A percentile compares a stretch with the other conserved stretches of the same genome.
Conservation (phyloP, 2,888 invertebrate species). For the Troides helena region DNA sequence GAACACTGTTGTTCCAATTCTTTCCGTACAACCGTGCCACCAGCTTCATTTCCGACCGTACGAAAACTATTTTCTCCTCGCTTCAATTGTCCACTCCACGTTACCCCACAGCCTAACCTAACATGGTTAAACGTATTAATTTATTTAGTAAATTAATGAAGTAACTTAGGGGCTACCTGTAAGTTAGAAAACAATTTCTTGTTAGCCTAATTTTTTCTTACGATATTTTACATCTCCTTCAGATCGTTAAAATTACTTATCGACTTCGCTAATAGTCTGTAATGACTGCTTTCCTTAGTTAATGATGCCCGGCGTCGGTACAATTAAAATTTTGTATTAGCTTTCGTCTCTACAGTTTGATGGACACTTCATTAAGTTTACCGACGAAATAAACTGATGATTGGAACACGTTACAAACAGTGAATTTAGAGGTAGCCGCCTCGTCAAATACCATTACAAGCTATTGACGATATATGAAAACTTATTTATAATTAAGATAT, state of each 20-base stretch:
- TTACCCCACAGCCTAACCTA: not conserved
- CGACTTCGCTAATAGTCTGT: constrained; percentile 66
- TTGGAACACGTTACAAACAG: constrained; percentile 1
- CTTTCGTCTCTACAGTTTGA: constrained; percentile 38
- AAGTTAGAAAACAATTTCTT: too few relatives aligned
- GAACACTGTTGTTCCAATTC: constrained; percentile 43
- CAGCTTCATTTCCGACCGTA: constrained; percentile 31
- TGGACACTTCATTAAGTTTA: constrained; percentile 22
- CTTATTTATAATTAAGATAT: too few relatives aligned
- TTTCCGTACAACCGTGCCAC: constrained; percentile 35
- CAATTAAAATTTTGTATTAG: constrained; percentile 53
- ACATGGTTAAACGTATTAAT: too few relatives aligned
- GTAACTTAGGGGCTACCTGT: too few relatives aligned
- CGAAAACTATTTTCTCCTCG: constrained; percentile 24
- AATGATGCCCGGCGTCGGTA: constrained; percentile 62
- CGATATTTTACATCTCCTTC: constrained; percentile 19
- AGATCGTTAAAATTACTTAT: constrained; percentile 62
- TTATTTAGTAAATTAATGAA: too few relatives aligned
- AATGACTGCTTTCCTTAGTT: constrained; percentile 70
- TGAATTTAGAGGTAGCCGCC: too few relatives aligned
- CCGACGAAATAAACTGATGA: constrained; percentile 1
- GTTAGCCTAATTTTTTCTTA: too few relatives aligned
- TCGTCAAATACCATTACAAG: too few relatives aligned
- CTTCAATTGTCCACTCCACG: not conserved
- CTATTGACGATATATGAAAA: too few relatives aligned